Base-by-base conservation (phyloP, 2,888 invertebrate genomes). In the Dione vanillae region DNA sequence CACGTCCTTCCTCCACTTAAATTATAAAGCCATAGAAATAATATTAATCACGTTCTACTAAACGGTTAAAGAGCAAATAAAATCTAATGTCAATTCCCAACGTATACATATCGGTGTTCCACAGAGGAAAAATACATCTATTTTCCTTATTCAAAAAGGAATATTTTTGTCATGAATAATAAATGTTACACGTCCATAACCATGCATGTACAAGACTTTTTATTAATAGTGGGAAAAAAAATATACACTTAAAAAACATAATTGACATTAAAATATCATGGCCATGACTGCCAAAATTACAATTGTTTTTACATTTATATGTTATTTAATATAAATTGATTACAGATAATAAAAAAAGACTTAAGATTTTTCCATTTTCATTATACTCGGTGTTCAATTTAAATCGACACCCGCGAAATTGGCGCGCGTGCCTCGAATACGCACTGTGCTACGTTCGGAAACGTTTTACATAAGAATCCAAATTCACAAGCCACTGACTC, bases 361-460 rank as follows among this genome's bases (percentile, higher is more conserved):
- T 10, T 11, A 40, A 19, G n/a, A 16, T 49, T 59, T 40, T 81
- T 81, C 85, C 86, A 87, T 86, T 78, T 86, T 86, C 85, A 88
- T 85, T 82, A 85, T 83, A 82, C 82, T 82, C 85, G 85, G 61
- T 65, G 72, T 74, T 74, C 82, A 80, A 81, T 81, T 80, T 83
- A 83, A 88, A 87, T 87, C 88, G 87, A 85, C 84, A 80, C 79
- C 80, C 83, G 80, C 84, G 86, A 85, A 88, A 89, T 89, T 89
- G 86, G 82, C 81, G 82, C 81, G 83, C 91, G 92, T 91, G 91
- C 85, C 80, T 70, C 27, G 91, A 91, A 91, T 92, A 88, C 89
- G 83, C 86, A 81, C 81, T 67, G 74, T 77, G 78, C 77, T 72
- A 69, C 69, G 72, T 72, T 69, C 45, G 45, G 54, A 64, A 69